Evolutionary conservation across 2,797 vertebrate genomes (phyloP).

Genomic region (Gadopsis bispinosus): DNA sequence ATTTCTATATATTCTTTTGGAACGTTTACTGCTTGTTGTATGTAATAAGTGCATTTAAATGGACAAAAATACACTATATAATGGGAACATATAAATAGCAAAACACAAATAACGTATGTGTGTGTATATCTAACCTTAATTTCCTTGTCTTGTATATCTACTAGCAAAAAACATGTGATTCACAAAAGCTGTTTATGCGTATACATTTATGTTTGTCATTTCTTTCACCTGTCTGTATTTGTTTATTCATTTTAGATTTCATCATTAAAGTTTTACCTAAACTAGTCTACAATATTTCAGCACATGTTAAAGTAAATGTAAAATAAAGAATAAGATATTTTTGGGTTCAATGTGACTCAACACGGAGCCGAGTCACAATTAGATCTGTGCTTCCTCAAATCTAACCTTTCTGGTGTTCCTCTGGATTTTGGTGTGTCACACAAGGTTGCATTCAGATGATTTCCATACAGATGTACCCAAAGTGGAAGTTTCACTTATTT

Average conservation of each 20-base stretch:
- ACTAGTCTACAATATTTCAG: neutral
- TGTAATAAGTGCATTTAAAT: too few species aligned
- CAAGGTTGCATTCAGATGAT: constrained; percentile 5
- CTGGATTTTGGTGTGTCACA: constrained; percentile 7
- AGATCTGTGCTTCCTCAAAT: constrained; percentile 29
- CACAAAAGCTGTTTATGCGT: neutral
- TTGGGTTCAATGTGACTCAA: constrained; percentile 31
- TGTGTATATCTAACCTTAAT: neutral
- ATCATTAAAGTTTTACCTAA: neutral
- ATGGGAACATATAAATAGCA: neutral
- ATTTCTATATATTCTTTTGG: neutral
- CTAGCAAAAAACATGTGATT: neutral
- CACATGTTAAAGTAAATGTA: neutral
- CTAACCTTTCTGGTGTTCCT: constrained; percentile 14
- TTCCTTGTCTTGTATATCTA: neutral
- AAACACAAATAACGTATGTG: neutral
- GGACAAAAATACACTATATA: too few species aligned
- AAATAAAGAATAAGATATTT: neutral
- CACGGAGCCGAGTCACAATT: constrained; percentile 22
- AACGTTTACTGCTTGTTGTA: neutral
- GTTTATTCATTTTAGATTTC: neutral
- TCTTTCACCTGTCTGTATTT: neutral
- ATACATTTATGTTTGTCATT: neutral
- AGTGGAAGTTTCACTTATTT: constrained; percentile 23
- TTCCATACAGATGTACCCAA: constrained; percentile 29